phyloP scores from a whole-genome alignment of 1,140 invertebrate genomes.

The Heterodera schachtii region DNA sequence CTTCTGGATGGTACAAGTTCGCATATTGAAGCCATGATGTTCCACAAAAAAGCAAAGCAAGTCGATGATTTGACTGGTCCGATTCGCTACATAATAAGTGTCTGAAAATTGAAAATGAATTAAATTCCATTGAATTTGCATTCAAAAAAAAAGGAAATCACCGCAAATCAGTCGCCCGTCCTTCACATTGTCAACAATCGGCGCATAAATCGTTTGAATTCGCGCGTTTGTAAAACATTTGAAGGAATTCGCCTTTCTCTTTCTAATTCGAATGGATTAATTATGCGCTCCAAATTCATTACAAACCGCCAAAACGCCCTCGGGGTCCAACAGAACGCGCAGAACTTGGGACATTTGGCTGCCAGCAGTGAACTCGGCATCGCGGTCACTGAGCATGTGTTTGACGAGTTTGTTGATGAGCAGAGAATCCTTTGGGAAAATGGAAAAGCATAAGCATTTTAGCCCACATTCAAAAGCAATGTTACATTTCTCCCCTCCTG shows the following conservation, averaged over 20 bases:
- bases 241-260: constrained; percentile 96
- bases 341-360: constrained; percentile 72
- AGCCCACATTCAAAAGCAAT: not conserved
- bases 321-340: constrained; percentile 89
- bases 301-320: constrained; percentile 83
- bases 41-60: constrained; percentile 99
- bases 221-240: constrained; percentile 98
- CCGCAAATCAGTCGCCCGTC: constrained; percentile 42
- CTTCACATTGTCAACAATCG: constrained; percentile 57
- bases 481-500: constrained; percentile 46
- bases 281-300: not conserved
- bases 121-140: not conserved
- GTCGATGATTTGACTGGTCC: constrained; percentile 89
- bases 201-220: constrained; percentile 73
- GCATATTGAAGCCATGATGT: constrained; percentile 84
- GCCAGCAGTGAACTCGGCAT: constrained; percentile 87
- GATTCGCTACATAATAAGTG: constrained; percentile 92
- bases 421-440: constrained; percentile 77
- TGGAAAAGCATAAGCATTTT: not conserved
- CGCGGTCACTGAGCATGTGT: constrained; percentile 79
- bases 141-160: constrained; percentile 14
- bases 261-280: constrained; percentile 69
- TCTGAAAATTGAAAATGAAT: constrained; percentile 70
- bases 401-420: constrained; percentile 95
- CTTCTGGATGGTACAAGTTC: constrained; percentile 94